Conservation (phyloP, 2,888 invertebrate genomes). For the Hofmannophila pseudospretella region DNA sequence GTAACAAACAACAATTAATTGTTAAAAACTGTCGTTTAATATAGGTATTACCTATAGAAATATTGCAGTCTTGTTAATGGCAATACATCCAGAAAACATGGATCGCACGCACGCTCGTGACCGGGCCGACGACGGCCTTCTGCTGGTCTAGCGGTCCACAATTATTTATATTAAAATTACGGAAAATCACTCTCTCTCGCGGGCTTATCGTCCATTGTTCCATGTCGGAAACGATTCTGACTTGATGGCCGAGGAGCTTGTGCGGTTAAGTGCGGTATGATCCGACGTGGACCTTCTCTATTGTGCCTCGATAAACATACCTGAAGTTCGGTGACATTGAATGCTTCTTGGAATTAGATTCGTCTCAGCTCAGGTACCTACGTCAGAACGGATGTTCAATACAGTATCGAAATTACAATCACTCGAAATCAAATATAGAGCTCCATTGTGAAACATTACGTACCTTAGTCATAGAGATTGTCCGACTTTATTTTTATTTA, state of each 20-base stretch:
- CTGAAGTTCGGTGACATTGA: conserved; percentile 57
- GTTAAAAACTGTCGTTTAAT: too few relatives aligned
- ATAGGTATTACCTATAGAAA: too few relatives aligned
- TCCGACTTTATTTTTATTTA: neutral
- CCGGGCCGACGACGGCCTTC: conserved; percentile 47
- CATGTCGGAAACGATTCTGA: conserved; percentile 45
- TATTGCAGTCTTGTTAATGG: too few relatives aligned
- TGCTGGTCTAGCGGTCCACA: conserved; percentile 43
- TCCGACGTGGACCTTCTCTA: conserved; percentile 52
- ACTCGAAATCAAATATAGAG: conserved; percentile 23
- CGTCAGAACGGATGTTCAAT: conserved; percentile 43
- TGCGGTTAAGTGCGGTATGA: conserved; percentile 16
- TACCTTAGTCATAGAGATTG: conserved; percentile 1
- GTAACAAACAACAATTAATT: too few relatives aligned
- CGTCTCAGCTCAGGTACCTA: conserved; percentile 31
- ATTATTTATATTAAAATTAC: conserved; percentile 60
- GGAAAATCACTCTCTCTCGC: conserved; percentile 54
- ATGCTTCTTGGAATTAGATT: conserved; percentile 56
- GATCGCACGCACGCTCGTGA: conserved; percentile 46
- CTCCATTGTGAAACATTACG: conserved; percentile 28
- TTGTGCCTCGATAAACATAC: conserved; percentile 54
- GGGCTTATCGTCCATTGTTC: conserved; percentile 48
- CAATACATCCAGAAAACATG: too few relatives aligned
- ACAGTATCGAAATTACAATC: conserved; percentile 55
- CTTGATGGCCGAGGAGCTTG: conserved; percentile 36